Base-by-base conservation (phyloP, 1,140 invertebrate genomes). In the Papilio glaucus region DNA sequence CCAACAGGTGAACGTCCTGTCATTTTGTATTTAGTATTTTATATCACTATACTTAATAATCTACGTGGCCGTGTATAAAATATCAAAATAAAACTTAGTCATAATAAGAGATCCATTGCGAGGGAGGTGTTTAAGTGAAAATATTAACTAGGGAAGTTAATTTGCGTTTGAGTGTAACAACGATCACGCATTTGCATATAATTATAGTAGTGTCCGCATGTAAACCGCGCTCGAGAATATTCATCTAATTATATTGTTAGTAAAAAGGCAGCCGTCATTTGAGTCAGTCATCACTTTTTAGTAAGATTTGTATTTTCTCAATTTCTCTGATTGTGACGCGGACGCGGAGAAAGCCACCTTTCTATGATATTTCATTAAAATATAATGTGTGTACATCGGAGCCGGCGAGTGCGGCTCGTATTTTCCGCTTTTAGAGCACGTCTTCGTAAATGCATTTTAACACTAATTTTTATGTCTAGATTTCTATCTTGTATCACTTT, bases 331-430 rank as follows among this genome's bases (percentile, higher is more conserved):
- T 69, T 53, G 45, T 41, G 63, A 67, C 41, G 24, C n/a, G 9
- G 67, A 53, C 15, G 26, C 29, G 67, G 67, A 33, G 67, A 69
- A 69, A 69, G 67, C 67, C 67, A 69, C 67, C 67, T 69, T 49
- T 69, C 67, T 69, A 69, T 69, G 67, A 69, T 69, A 69, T 68
- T 68, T 68, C 65, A 45, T 69, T 33, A 69, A 69, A 69, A 53
- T 53, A 53, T 69, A 69, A 69, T 69, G 33, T 53, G 67, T 38
- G 67, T 42, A 42, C 45, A 53, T 69, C 67, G 67, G 8, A 49
- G 45, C 37, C 24, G 38, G 65, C 67, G 67, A 38, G 18, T 38
- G 8, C 65, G 33, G 13, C 29, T 53, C 42, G 10, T 38, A 69
- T 69, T 68, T 68, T 45, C 42, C 67, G 67, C 38, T 69, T 53